These are phyloP conservation scores for Lasaia peninsularis DNA, from an alignment of 1,140 invertebrate genomes.

Conservation along the genomic window DNA sequence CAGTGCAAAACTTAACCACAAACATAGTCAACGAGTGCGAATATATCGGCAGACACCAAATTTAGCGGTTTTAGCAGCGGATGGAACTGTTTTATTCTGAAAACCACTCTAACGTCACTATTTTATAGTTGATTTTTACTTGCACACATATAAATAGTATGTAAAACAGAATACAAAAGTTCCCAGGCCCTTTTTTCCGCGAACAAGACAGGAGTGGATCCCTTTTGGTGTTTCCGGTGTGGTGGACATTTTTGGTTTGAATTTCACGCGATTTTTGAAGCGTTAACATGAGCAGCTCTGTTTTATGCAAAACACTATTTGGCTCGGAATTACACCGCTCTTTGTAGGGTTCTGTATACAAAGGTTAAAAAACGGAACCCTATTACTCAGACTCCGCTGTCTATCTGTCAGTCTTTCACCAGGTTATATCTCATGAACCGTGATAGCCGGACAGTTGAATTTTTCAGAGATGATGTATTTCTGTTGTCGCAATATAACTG, in stretches of 20 bases:
- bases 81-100: neutral
- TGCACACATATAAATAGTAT: neutral
- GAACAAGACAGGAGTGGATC: slow-evolving; percentile 10
- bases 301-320: too few species aligned
- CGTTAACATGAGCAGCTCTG: neutral
- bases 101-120: neutral
- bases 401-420: too few species aligned
- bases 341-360: too few species aligned
- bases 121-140: neutral
- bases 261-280: slow-evolving; percentile 6
- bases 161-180: slow-evolving; percentile 15
- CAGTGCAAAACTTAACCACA: too few species aligned
- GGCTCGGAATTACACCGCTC: too few species aligned
- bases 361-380: too few species aligned
- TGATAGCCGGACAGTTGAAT: too few species aligned
- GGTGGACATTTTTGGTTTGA: slow-evolving; percentile 18
- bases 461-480: too few species aligned
- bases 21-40: neutral
- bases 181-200: slow-evolving; percentile 22
- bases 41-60: neutral
- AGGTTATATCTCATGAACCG: too few species aligned
- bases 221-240: slow-evolving; percentile 19
- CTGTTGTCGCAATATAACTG: too few species aligned
- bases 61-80: slow-evolving; percentile 2
- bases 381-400: too few species aligned